phyloP scores from a whole-genome alignment of 2,113 vertebrate species.

The Columbina picui region DNA sequence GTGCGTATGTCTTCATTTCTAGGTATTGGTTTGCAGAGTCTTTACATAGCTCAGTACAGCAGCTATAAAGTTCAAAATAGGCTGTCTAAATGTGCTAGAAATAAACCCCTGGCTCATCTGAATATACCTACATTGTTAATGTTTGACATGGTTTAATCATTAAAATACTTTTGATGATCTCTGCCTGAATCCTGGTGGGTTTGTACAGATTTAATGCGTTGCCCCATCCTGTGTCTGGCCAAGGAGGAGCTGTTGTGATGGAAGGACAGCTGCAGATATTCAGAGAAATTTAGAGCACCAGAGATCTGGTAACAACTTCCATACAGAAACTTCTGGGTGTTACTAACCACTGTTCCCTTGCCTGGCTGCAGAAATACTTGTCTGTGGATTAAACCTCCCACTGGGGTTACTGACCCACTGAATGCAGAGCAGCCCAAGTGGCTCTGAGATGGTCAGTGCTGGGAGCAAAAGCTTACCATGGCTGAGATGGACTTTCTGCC shows the following conservation, averaged over 20 bases:
- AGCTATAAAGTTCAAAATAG: constrained; percentile 69
- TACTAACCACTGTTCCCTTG: not conserved
- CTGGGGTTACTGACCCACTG: not conserved
- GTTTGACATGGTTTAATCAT: constrained; percentile 81
- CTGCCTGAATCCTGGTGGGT: constrained; percentile 44
- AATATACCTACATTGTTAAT: constrained; percentile 75
- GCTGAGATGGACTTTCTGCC: not conserved
- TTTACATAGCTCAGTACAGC: constrained; percentile 77
- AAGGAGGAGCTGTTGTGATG: not conserved
- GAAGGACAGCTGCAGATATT: not conserved
- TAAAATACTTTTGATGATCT: constrained; percentile 81
- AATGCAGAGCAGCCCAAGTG: not conserved
- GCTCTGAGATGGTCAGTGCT: not conserved
- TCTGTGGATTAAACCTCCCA: fast-evolving
- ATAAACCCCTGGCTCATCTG: constrained; percentile 73
- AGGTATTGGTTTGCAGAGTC: constrained; percentile 78
- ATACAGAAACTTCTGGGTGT: not conserved
- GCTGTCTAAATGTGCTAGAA: constrained; percentile 76
- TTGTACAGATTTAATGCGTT: not conserved
- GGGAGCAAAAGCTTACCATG: not conserved
- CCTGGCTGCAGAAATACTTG: not conserved
- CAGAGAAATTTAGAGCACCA: not conserved
- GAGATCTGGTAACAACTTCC: not conserved
- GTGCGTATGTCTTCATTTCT: constrained; percentile 73
- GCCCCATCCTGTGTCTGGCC: not conserved